Conservation (phyloP, 2,797 vertebrate genomes). For the Erpetoichthys calabaricus region DNA sequence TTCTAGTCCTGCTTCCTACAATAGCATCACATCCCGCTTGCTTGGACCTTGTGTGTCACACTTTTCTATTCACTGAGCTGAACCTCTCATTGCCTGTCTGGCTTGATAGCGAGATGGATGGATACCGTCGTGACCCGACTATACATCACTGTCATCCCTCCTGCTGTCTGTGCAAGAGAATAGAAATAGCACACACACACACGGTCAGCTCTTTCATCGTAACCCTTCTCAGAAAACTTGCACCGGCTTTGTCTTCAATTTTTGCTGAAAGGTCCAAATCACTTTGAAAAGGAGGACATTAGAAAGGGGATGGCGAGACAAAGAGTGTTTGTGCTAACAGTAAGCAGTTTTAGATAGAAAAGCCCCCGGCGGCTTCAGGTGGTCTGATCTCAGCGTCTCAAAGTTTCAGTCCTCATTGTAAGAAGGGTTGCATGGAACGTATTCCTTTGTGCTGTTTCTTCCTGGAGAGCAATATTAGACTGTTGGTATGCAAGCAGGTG, state of each 20-base stretch:
- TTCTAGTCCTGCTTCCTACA: too few relatives aligned
- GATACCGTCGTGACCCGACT: constrained; percentile 18
- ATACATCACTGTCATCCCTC: constrained; percentile 38
- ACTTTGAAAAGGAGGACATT: background rate
- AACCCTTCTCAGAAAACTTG: constrained; percentile 6
- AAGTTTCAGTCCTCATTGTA: background rate
- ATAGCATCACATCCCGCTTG: too few relatives aligned
- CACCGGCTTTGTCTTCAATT: constrained; percentile 1
- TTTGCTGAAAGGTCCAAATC: constrained; percentile 14
- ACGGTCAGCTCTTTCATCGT: constrained; percentile 13
- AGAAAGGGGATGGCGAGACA: background rate
- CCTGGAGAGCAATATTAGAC: too few relatives aligned
- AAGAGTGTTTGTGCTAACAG: background rate
- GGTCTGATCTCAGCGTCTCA: background rate
- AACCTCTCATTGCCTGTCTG: background rate
- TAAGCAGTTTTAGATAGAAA: background rate
- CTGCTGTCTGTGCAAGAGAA: constrained; percentile 12
- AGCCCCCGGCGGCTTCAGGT: background rate
- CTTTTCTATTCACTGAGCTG: too few relatives aligned
- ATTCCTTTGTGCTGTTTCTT: too few relatives aligned
- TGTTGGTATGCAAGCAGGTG: too few relatives aligned
- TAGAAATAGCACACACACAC: constrained; percentile 16
- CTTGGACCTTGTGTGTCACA: too few relatives aligned
- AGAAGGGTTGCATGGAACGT: too few relatives aligned
- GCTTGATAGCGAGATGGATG: constrained; percentile 31